Base-by-base conservation (phyloP, 2,797 vertebrate species). In the Poecilia gillii region DNA sequence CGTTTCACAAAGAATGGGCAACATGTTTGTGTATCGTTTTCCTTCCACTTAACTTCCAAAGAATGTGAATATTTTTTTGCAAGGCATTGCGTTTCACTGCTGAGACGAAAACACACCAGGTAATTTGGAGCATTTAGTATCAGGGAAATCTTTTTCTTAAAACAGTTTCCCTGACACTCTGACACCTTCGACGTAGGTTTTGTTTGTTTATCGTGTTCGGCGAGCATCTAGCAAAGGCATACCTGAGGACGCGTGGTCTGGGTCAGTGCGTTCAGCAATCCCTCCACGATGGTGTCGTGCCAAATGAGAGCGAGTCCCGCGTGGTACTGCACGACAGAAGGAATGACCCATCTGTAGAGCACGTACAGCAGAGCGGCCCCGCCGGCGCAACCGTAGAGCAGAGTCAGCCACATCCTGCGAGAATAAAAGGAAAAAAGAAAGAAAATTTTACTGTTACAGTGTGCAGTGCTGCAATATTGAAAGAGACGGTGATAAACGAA, bases 191-290 rank as follows among this genome's bases (percentile, higher is more conserved):
- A 47, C 5, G 46, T 18, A 47, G 46, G 46, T 47, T 47, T 18
- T 1, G 46, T 47, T 47, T 18, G 6, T 8, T 51, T 23, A 2
- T 45, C 45, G 47, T 72, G 2, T 33, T n/a, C 55, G 11, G 45
- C 49, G 51, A 64, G 51, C 1, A 43, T 18, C 55, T 25, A n/a
- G 3, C 55, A 28, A 74, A n/a, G 13, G 18, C 88, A 1, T 81
- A 95, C 95, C 93, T 97, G 94, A 57, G 96, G 95, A 55, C 94
- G 93, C 2, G 94, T 94, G 18, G 94, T 93, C 73, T 83, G 87
- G 72, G 93, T 95, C 78, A 96, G 59, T 0, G 83, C 82, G 86
- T 96, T 91, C 81, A 95, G 73, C 78, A 93, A 36, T 57, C 72
- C 55, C 76, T 95, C 93, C 85, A 95, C 88, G 2, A 95, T 81